phyloP scores from a whole-genome alignment of 2,888 invertebrate species.

The Diabrotica balteata region DNA sequence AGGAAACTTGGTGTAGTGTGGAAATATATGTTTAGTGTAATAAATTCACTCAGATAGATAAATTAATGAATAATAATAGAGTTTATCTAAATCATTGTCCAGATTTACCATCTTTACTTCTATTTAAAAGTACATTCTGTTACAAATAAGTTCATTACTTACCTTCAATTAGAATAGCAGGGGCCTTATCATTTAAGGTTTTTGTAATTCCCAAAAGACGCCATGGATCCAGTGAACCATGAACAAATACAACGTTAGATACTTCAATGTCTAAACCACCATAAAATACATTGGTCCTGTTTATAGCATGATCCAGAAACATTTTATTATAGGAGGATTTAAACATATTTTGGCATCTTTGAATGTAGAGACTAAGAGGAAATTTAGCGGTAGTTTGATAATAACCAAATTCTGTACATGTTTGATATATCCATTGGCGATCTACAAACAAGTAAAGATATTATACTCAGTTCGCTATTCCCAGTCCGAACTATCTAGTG shows the following conservation, averaged over 20 bases:
- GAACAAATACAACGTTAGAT: slow-evolving; percentile 81
- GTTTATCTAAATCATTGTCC: too few species aligned
- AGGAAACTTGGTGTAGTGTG: too few species aligned
- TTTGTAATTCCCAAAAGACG: slow-evolving; percentile 78
- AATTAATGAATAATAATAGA: too few species aligned
- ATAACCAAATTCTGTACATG: slow-evolving; percentile 95
- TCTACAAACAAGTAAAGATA: slow-evolving; percentile 55
- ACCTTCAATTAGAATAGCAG: slow-evolving; percentile 81
- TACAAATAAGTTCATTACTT: slow-evolving; percentile 24
- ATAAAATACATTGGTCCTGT: slow-evolving; percentile 80
- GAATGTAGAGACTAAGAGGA: slow-evolving; percentile 76
- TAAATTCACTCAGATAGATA: too few species aligned
- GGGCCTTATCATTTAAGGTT: slow-evolving; percentile 65
- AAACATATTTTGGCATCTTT: slow-evolving; percentile 85
- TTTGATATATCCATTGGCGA: slow-evolving; percentile 93
- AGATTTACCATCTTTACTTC: too few species aligned
- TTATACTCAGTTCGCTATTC: too few species aligned
- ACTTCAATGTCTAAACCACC: slow-evolving; percentile 77
- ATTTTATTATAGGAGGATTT: slow-evolving; percentile 72
- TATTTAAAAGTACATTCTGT: too few species aligned
- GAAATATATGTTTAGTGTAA: too few species aligned
- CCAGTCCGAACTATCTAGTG: too few species aligned
- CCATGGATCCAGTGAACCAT: slow-evolving; percentile 91
- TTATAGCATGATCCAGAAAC: slow-evolving; percentile 69
- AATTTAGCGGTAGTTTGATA: slow-evolving; percentile 88